Evolutionary conservation across 2,797 vertebrate genomes (phyloP), one percentile per base, ranked within the genome.

Genomic region (Pseudocheirus occidentalis): DNA sequence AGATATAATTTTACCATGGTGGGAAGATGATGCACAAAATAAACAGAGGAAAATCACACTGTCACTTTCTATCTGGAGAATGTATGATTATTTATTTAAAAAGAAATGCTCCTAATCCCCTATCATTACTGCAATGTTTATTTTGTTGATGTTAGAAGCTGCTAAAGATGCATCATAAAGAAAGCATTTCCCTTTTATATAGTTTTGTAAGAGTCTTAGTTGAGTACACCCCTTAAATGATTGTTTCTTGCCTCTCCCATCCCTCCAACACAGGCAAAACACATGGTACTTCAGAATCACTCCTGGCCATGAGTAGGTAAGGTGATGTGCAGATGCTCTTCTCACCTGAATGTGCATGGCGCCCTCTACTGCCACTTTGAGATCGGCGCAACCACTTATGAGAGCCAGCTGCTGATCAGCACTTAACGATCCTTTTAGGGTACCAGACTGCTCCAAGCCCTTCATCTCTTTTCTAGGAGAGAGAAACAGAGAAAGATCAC

Each of bases 301-400:
- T 27, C 0, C 18, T 11, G 13, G 11, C 3, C 16, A 40, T 16
- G 55, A 55, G 55, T 5, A 16, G 11, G 50, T 0, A 24, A 46
- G 21, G 40, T 28, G 73, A 50, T 11, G 27, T 4, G 27, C 1
- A 2, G 10, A 59, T 24, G 89, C 89, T 93, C 95, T 91, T 58
- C 99, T 98, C 98, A 99, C 99, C 99, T 99, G 99, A 97, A 99
- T 98, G 97, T 99, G 99, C 98, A 99, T 98, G 95, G 99, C 98
- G 94, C 99, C 99, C 98, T 99, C 99, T 99, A 99, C 98, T 59
- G 99, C 99, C 92, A 98, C 97, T 53, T 98, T 97, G 81, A 99
- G 97, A 97, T 99, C 98, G 31, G 98, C 98, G n/a, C 99, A 98
- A 34, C 98, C 96, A 89, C 98, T 99, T 96, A 99, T 98, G 97